Base-by-base conservation (phyloP, 2,888 invertebrate genomes). In the Tachina grossa region DNA sequence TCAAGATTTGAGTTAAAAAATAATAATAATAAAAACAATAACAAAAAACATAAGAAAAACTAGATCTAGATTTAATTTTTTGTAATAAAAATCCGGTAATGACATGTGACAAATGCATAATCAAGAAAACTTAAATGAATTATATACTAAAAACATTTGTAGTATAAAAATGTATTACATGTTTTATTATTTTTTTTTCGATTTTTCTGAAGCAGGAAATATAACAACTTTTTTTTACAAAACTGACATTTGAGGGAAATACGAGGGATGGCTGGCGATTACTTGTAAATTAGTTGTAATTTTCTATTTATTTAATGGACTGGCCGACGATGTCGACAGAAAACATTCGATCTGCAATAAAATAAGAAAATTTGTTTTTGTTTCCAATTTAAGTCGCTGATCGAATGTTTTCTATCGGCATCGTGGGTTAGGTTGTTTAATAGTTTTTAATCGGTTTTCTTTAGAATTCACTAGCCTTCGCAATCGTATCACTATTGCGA, bases 161-260 rank as follows among this genome's bases (percentile, higher is more conserved):
- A 11, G 4, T 22, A 57, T 16, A 59, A 66, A 77, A 6, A 31
- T 31, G 31, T 31, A 31, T 31, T 31, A 61, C 51, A 8, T 14
- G 3, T 71, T 63, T 41, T 55, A 43, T 22, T 22, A 2, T 22
- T 1, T 59, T 72, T 68, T n/a, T 69, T 16, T 31, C 14, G n/a
- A n/a, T 39, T 49, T 71, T 47, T 10, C 59, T 51, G 53, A 71
- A 77, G 74, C 85, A 85, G 85, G 85, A 85, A 85, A 82, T 69
- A 53, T 63, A 78, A 75, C 85, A 74, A 76, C 75, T 80, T 75
- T 80, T n/a, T 75, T 84, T 78, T 55, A 45, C 14, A n/a, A 51
- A 59, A 13, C 9, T 76, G 80, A 66, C 84, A 76, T 84, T 79
- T 14, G 9, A 43, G 39, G 3, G 43, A 68, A 45, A 45, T 69